Evolutionary conservation across 2,797 vertebrate genomes (phyloP).

Genomic region (Thunnus albacares): DNA sequence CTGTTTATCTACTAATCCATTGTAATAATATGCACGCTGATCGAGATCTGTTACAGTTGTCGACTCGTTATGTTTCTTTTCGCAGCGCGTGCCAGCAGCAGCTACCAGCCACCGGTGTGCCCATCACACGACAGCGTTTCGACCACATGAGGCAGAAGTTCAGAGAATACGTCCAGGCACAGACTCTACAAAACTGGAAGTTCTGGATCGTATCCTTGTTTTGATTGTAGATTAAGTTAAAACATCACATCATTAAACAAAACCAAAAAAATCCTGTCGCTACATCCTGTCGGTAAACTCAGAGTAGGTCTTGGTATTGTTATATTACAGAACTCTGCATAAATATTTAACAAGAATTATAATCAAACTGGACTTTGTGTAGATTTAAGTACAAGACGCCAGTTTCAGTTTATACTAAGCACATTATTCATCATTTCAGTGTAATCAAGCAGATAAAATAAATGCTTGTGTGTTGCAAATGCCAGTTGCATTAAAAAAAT

Average conservation of each 20-base stretch:
- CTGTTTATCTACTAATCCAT: no score
- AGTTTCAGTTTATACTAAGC: neutral
- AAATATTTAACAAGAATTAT: neutral
- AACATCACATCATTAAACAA: neutral
- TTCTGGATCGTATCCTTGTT: conserved; percentile 98
- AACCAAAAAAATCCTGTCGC: conserved; percentile 7
- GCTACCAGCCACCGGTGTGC: conserved; percentile 95
- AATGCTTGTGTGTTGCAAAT: conserved; percentile 24
- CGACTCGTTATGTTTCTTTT: conserved; percentile 13
- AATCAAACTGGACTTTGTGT: neutral
- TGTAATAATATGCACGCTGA: neutral
- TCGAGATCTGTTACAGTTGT: neutral
- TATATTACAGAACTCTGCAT: neutral
- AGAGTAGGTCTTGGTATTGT: no score
- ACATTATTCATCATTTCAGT: conserved; percentile 11
- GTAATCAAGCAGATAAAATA: conserved; percentile 13
- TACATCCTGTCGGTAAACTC: neutral
- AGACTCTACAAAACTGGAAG: conserved; percentile 98
- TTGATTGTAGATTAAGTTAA: conserved; percentile 3
- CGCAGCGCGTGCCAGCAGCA: conserved; percentile 94
- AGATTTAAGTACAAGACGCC: neutral
- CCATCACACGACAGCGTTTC: conserved; percentile 96
- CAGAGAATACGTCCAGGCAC: conserved; percentile 90
- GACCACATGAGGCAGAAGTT: conserved; percentile 97
- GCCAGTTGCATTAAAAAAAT: conserved; percentile 10